phyloP scores from a whole-genome alignment of 2,113 vertebrate genomes.

The Aramus guarauna region DNA sequence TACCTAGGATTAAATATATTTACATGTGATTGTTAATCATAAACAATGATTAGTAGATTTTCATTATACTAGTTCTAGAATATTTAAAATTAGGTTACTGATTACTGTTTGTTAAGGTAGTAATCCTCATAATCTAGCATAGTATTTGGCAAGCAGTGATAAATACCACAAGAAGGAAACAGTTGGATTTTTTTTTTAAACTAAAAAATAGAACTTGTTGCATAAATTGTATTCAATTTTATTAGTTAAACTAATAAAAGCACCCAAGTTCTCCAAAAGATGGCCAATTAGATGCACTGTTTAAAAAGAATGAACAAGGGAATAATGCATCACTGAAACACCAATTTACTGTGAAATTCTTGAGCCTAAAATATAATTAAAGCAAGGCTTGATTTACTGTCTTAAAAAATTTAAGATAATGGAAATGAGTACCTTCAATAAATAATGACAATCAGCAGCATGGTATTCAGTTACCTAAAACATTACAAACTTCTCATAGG shows the following conservation, averaged over 20 bases:
- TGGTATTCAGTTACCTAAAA: not conserved
- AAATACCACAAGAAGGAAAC: not conserved
- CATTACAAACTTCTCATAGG: not conserved
- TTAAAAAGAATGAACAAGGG: not conserved
- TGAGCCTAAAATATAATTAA: not conserved
- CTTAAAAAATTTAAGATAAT: not conserved
- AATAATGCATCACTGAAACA: not conserved
- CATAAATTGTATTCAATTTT: not conserved
- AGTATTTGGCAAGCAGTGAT: not conserved
- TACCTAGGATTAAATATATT: not conserved
- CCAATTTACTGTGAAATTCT: not conserved
- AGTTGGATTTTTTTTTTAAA: not conserved
- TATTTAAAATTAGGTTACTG: not conserved
- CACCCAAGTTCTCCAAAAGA: not conserved
- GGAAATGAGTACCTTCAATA: not conserved
- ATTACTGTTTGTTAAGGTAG: not conserved
- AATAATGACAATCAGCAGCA: not conserved
- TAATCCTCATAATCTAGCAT: not conserved
- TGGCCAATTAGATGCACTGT: rapidly evolving
- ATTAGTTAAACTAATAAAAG: not conserved
- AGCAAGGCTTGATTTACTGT: not conserved
- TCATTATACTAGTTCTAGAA: not conserved
- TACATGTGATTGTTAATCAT: not conserved
- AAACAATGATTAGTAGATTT: not conserved
- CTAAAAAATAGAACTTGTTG: not conserved